Evolutionary conservation across 2,888 invertebrate species (phyloP).

Genomic region (Megaustenia siamemsis): DNA sequence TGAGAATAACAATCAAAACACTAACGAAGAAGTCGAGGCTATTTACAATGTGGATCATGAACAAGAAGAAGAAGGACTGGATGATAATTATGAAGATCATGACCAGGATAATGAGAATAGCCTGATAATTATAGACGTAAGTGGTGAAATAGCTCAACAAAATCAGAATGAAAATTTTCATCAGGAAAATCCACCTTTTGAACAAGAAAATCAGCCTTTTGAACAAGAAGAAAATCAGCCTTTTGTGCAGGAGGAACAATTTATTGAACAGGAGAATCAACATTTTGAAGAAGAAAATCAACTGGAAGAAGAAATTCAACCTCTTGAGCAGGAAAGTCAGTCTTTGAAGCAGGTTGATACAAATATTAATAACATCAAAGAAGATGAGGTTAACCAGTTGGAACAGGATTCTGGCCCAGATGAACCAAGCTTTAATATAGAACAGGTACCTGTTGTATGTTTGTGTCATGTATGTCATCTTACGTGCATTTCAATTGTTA

Average conservation of each 20-base stretch:
- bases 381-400: background rate
- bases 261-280: background rate
- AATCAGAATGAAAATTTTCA: too few species aligned
- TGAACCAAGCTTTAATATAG: background rate
- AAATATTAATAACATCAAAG: background rate
- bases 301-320: background rate
- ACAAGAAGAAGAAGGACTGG: background rate
- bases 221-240: background rate
- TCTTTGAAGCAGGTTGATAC: background rate
- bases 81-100: background rate
- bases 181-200: too few species aligned
- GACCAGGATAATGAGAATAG: background rate
- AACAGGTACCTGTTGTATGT: background rate
- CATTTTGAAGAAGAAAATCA: conserved; percentile 19
- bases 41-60: background rate
- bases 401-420: background rate
- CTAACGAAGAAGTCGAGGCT: background rate
- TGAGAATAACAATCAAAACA: background rate
- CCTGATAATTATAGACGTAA: background rate
- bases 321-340: background rate
- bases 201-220: background rate
- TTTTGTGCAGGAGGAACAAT: background rate
- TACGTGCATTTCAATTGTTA: too few species aligned
- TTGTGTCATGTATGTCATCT: background rate
- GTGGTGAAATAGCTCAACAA: too few species aligned